Evolutionary conservation across 2,113 vertebrate genomes (phyloP), one percentile per base, ranked within the genome.

Genomic region (Centropristis striata): DNA sequence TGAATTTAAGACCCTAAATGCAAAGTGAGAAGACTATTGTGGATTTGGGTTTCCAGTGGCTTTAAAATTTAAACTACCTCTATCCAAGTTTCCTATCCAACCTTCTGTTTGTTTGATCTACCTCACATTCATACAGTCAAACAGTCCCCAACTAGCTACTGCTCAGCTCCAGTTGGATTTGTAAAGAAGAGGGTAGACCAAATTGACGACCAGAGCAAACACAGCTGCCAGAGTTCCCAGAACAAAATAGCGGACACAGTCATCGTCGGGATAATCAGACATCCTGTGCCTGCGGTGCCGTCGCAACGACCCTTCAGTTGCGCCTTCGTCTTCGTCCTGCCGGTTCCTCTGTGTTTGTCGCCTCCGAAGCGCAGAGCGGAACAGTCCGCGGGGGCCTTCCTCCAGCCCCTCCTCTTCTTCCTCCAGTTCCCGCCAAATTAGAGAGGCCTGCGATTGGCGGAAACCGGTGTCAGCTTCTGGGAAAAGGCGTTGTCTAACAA

Each of bases 371-470:
- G 91, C 72, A 8, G 91, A 81, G 94, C 94, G 92, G 80, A 90
- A 94, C 77, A 93, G 93, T 87, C 95, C 88, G 41, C 82, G 89
- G 23, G 15, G 81, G 69, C 88, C 90, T 70, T 83, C 87, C 39
- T 93, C 92, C 23, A 94, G 94, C 64, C 91, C 83, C 41, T 94
- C 94, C 36, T 98, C 97, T 93, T 98, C 98, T 84, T 98, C 97
- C 96, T 99, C 97, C 95, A 99, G 95, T 96, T 99, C 97, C 96
- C 96, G 97, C 98, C 98, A 99, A 96, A 99, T 97, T 94, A 97
- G 97, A 96, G 98, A 98, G 96, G 98, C 98, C 98, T 99, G 97
- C 93, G 95, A 96, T 97, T 97, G 97, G 95, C 78, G 98, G 98
- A 99, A 99, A 99, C 93, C 95, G 95, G 95, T 95, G 96, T 99